Conservation (phyloP, 2,113 vertebrate genomes). For the Pterophyllum scalare region DNA sequence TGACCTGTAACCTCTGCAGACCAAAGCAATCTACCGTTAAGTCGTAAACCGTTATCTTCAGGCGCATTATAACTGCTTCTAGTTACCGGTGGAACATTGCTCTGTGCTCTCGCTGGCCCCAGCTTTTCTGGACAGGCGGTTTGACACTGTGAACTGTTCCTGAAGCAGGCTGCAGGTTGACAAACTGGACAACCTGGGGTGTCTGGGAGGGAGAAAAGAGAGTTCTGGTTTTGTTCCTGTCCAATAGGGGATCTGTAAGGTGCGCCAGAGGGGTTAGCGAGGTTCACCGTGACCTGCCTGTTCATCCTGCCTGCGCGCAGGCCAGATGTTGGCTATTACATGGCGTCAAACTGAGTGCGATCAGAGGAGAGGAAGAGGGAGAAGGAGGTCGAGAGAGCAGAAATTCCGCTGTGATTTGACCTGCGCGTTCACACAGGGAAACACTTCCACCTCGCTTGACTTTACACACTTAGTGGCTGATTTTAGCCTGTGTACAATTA, state of each 20-base stretch:
- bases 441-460: not conserved
- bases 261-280: conserved; percentile 34
- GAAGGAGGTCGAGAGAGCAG: conserved; percentile 12
- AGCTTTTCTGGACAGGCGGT: not conserved
- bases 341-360: conserved; percentile 63
- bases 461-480: not conserved
- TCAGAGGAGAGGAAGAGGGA: conserved; percentile 55
- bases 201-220: not conserved
- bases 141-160: conserved; percentile 63
- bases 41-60: not conserved
- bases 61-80: not conserved
- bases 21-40: not conserved
- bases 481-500: not conserved
- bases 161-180: conserved; percentile 61
- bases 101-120: not conserved
- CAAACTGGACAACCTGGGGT: conserved; percentile 35
- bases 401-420: conserved; percentile 57
- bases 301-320: conserved; percentile 35
- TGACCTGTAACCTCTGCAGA: not conserved
- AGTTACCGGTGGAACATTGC: not conserved
- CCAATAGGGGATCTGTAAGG: conserved; percentile 48
- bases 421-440: conserved; percentile 21
- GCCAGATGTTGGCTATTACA: conserved; percentile 76
- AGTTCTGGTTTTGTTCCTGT: conserved; percentile 60
- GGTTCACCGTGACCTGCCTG: conserved; percentile 55